These are phyloP conservation scores for Choloepus hoffmanni DNA, from an alignment of 2,113 vertebrate genomes.

Conservation along the genomic window DNA sequence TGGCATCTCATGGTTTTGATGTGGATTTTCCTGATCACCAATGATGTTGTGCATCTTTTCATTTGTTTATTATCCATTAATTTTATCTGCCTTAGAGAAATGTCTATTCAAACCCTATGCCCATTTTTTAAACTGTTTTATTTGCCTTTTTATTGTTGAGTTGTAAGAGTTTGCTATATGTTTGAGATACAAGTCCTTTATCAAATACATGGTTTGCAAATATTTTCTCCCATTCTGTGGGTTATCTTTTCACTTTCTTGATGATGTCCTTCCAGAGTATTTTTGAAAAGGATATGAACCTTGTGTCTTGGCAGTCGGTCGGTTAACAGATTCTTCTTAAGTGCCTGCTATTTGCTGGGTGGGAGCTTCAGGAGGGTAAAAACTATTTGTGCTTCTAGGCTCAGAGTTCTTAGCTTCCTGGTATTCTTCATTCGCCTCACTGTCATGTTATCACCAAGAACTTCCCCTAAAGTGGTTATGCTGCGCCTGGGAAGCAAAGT, in stretches of 20 bases:
- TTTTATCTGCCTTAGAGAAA: not conserved
- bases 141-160: not conserved
- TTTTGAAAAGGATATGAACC: not conserved
- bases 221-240: not conserved
- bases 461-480: not conserved
- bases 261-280: not conserved
- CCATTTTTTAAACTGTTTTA: not conserved
- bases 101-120: not conserved
- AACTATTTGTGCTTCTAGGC: not conserved
- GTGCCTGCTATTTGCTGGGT: not conserved
- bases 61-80: not conserved
- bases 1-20: not conserved
- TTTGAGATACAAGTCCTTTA: not conserved
- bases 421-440: not conserved
- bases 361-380: not conserved
- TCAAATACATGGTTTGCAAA: not conserved
- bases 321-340: not conserved
- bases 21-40: not conserved
- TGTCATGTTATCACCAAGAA: not conserved
- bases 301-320: not conserved
- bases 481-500: not conserved
- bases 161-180: not conserved
- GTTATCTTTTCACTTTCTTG: not conserved
- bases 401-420: not conserved
- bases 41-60: not conserved